Evolutionary conservation across 2,888 invertebrate genomes (phyloP), one percentile per base, ranked within the genome.

Genomic region (Melitaea athalia): DNA sequence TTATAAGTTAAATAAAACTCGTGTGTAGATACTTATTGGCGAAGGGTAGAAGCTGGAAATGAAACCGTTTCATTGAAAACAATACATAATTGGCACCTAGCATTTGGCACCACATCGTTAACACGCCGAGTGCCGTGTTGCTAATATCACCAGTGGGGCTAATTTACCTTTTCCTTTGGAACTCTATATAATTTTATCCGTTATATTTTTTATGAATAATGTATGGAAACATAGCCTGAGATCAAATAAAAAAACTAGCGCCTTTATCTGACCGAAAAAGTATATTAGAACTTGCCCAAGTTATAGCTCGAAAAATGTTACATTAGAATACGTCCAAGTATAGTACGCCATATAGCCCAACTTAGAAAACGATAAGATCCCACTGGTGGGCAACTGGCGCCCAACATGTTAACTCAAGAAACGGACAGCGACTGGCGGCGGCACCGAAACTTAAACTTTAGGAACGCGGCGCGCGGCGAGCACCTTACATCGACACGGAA

Each of bases 61-160:
- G 76, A 78, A 60, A 59, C 50, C 52, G 45, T 57, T 8, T 57
- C 38, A 15, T 42, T 57, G 5, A 17, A 57, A 57, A 57, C 42
- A 57, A 57, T 42, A 15, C 57, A 57, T 42, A 57, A 72, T 90
- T 91, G 91, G 89, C 91, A 90, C 90, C 90, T 85, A 77, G 75
- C 82, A 80, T 89, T 90, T 90, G 91, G 90, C 91, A 91, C 89
- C 90, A 79, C 85, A 86, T 84, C 86, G 78, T 79, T 70, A 81
- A 82, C 79, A 49, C 47, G 0, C n/a, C n/a, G 1, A 49, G 47
- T n/a, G 47, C 47, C 47, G 14, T 5, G n/a, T 49, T n/a, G n/a
- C n/a, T 49, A n/a, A 12, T 49, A 14, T 5, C 47, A 49, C 47
- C n/a, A 3, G n/a, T 49, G 47, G 11, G 47, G n/a, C 47, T 49